Base-by-base conservation (phyloP, 2,888 invertebrate species). In the Halocaridina rubra region DNA sequence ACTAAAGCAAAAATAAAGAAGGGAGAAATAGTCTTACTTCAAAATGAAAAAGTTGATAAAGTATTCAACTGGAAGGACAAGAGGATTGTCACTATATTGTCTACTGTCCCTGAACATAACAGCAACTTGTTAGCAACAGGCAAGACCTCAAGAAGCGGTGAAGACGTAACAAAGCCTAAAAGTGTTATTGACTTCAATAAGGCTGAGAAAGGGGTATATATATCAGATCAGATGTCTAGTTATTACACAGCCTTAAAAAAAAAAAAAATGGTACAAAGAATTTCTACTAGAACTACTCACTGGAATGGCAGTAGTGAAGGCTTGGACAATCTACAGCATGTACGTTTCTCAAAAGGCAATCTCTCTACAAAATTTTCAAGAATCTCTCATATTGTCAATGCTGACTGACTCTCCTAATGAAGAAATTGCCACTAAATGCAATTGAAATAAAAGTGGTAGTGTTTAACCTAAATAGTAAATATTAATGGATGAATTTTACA, bases 141-240 rank as follows among this genome's bases (percentile, higher is more conserved):
- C n/a, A 71, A 77, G 13, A n/a, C n/a, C 24, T 59, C 57, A 24
- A 67, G 59, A 5, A 13, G 39, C 30, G 84, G 72, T 13, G 64
- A 69, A 39, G 78, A 78, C 5, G 33, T 69, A 59, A 33, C 24
- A 77, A 72, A 84, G 29, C 84, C 72, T 32, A 7, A 72, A 59
- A 27, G 77, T 71, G 59, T 84, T 16, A n/a, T 84, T 3, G 72
- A 84, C 39, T 84, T 72, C 22, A 78, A 84, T 72, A 22, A 30
- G 16, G 71, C 77, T 27, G 78, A 77, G 30, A 84, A 84, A 84
- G 84, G 78, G 53, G 77, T 84, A 29, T 77, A 78, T 57, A 3
- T 78, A 19, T 57, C 69, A 30, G 84, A 84, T 33, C 84, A 78
- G 33, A 78, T 84, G 84, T 33, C 78, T 8, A 29, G 69, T n/a